Evolutionary conservation across 2,113 vertebrate genomes (phyloP).

Genomic region (Trinectes maculatus): DNA sequence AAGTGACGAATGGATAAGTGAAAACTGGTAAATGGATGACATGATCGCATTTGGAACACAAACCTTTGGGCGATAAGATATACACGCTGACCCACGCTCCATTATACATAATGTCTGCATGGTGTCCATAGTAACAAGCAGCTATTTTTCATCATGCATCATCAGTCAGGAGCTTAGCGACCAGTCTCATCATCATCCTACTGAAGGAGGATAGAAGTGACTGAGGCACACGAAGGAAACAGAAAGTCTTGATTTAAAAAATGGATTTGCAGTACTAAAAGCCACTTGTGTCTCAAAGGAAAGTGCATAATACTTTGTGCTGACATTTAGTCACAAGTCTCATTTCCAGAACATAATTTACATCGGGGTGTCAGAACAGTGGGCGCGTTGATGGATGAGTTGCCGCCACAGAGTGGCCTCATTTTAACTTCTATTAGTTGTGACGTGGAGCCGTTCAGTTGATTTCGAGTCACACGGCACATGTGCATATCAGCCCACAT

Average conservation of each 20-base stretch:
- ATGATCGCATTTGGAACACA: too few relatives aligned
- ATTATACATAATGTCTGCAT: neutral
- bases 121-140: slow-evolving; percentile 30
- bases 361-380: slow-evolving; percentile 5
- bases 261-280: slow-evolving; percentile 5
- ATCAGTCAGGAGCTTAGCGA: neutral
- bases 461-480: neutral
- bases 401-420: neutral
- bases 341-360: slow-evolving; percentile 13
- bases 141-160: slow-evolving; percentile 8
- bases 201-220: neutral
- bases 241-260: too few relatives aligned
- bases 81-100: neutral
- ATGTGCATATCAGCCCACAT: too few relatives aligned
- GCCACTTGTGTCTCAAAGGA: neutral
- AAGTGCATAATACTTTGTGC: neutral
- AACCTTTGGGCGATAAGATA: neutral
- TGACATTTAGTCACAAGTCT: slow-evolving; percentile 30
- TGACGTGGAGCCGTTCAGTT: too few relatives aligned
- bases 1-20: too few relatives aligned
- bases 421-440: neutral
- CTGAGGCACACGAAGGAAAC: neutral
- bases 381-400: slow-evolving; percentile 3
- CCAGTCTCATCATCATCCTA: neutral
- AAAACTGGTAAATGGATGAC: too few relatives aligned